These are phyloP conservation scores for Ommatoiulus sabulosus DNA, from an alignment of 2,888 invertebrate species.

Conservation along the genomic window DNA sequence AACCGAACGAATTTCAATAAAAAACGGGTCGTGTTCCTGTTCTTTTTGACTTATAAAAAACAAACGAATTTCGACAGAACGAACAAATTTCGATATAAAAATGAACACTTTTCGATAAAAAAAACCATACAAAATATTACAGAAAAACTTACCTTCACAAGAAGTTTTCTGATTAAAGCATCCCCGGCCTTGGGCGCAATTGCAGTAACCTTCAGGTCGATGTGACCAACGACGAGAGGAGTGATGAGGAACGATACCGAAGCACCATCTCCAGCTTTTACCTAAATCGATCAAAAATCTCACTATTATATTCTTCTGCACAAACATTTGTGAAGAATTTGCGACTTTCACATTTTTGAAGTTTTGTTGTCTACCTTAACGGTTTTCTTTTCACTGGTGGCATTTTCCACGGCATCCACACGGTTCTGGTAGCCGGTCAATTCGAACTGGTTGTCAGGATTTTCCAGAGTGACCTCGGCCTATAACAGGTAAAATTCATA, in stretches of 20 bases:
- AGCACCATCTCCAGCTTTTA: conserved; percentile 62
- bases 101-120: too few species aligned
- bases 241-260: conserved; percentile 69
- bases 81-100: too few species aligned
- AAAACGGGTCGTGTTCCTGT: too few species aligned
- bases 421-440: conserved; percentile 58
- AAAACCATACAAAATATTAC: too few species aligned
- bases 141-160: conserved; percentile 65
- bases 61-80: too few species aligned
- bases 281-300: conserved; percentile 49
- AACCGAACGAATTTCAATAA: too few species aligned
- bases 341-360: not conserved
- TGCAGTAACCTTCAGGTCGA: conserved; percentile 68
- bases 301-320: too few species aligned
- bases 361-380: conserved; percentile 51
- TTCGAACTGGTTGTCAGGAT: conserved; percentile 61
- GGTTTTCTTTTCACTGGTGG: conserved; percentile 53
- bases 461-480: conserved; percentile 62
- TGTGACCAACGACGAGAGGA: conserved; percentile 68
- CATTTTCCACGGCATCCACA: conserved; percentile 53
- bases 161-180: conserved; percentile 68
- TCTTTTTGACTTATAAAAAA: too few species aligned
- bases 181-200: conserved; percentile 68
- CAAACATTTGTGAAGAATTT: too few species aligned
- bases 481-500: conserved; percentile 42